Conservation (phyloP, 2,113 vertebrate species). For the Archilochus colubris region DNA sequence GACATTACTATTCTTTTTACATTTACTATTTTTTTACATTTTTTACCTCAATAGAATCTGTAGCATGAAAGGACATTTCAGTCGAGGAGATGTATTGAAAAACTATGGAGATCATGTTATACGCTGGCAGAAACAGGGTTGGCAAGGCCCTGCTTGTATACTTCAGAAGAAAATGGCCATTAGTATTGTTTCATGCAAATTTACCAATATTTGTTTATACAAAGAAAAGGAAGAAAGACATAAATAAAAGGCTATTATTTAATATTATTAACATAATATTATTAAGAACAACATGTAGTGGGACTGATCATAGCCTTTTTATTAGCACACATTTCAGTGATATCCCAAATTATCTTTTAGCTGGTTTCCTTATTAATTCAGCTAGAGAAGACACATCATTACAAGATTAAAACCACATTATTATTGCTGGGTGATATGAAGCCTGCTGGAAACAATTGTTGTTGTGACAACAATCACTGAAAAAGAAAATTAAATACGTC, state of each 20-base stretch:
- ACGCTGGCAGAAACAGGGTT: background rate
- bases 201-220: background rate
- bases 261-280: conserved; percentile 49
- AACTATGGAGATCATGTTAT: background rate
- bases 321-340: conserved; percentile 49
- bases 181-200: background rate
- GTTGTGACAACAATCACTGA: conserved; percentile 70
- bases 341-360: conserved; percentile 62
- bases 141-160: background rate
- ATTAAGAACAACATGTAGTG: background rate
- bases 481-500: conserved; percentile 68
- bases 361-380: conserved; percentile 68
- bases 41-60: background rate
- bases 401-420: conserved; percentile 66
- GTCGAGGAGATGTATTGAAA: background rate
- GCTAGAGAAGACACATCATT: conserved; percentile 51
- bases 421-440: conserved; percentile 64
- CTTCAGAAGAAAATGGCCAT: background rate
- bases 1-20: background rate
- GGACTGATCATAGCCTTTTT: conserved; percentile 38
- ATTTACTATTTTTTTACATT: background rate
- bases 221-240: background rate
- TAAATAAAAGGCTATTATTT: conserved; percentile 49
- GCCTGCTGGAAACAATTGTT: conserved; percentile 65
- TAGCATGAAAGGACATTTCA: background rate